These are phyloP conservation scores for Schizothorax lantsangensis DNA, from an alignment of 2,797 vertebrate species.

Conservation along the genomic window DNA sequence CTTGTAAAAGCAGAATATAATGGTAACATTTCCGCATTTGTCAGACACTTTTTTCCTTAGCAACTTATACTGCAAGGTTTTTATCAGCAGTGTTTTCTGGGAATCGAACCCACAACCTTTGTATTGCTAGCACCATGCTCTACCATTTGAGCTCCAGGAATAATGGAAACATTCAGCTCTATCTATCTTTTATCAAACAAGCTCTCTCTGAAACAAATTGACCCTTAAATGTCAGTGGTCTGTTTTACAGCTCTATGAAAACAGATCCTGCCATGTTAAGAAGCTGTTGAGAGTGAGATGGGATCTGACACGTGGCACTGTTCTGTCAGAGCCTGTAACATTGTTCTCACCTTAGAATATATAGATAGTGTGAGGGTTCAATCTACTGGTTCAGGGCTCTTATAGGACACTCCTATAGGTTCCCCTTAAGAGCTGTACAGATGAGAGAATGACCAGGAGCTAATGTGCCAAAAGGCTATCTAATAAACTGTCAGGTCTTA, in stretches of 20 bases:
- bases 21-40: not conserved
- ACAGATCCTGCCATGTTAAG: constrained; percentile 44
- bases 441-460: constrained; percentile 74
- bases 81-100: not conserved
- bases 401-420: constrained; percentile 69
- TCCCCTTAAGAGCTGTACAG: constrained; percentile 73
- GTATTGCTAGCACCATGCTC: not conserved
- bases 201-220: constrained; percentile 38
- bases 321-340: constrained; percentile 45
- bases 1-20: not conserved
- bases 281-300: constrained; percentile 41
- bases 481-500: constrained; percentile 87
- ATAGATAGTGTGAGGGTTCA: constrained; percentile 67
- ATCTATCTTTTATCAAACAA: constrained; percentile 42
- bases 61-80: not conserved
- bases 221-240: constrained; percentile 51
- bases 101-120: not conserved
- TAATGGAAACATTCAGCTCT: constrained; percentile 19
- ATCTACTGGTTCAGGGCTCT: constrained; percentile 66
- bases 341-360: constrained; percentile 57
- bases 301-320: constrained; percentile 46
- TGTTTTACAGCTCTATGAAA: constrained; percentile 53
- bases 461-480: constrained; percentile 77
- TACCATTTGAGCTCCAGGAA: not conserved
- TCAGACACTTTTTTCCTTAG: not conserved